Conservation (phyloP, 2,797 vertebrate genomes). For the Champsocephalus gunnari region DNA sequence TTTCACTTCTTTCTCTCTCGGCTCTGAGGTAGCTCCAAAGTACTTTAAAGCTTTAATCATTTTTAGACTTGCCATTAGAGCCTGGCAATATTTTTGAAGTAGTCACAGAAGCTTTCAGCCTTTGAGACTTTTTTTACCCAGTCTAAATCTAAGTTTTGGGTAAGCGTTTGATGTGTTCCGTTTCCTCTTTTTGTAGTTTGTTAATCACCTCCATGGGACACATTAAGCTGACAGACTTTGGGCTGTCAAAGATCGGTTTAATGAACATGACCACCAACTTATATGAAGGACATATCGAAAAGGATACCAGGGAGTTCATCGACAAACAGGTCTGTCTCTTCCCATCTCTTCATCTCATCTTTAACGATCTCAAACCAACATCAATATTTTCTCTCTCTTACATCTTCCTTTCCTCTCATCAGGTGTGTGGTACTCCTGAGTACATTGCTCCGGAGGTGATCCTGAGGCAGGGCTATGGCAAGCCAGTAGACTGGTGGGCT, state of each 20-base stretch:
- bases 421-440: slow-evolving; percentile 96
- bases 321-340: slow-evolving; percentile 89
- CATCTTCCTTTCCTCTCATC: not conserved
- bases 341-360: not conserved
- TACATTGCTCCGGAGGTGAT: slow-evolving; percentile 97
- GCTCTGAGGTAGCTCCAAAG: slow-evolving; percentile 3
- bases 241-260: slow-evolving; percentile 93
- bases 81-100: slow-evolving; percentile 37
- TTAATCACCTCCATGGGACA: slow-evolving; percentile 96
- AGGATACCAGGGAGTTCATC: slow-evolving; percentile 94
- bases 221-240: slow-evolving; percentile 96
- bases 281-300: slow-evolving; percentile 96
- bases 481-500: slow-evolving; percentile 97
- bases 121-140: slow-evolving; percentile 27
- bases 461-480: slow-evolving; percentile 94
- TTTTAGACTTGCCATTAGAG: slow-evolving; percentile 19
- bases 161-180: slow-evolving; percentile 28
- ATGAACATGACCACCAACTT: slow-evolving; percentile 98
- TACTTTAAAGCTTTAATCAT: slow-evolving; percentile 40
- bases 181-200: slow-evolving; percentile 81
- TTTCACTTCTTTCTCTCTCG: slow-evolving; percentile 18
- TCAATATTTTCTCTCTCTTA: not conserved
- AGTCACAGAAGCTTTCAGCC: slow-evolving; percentile 15
- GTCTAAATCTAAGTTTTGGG: slow-evolving; percentile 7
- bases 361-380: not conserved